Evolutionary conservation across 2,797 vertebrate species (phyloP).

Genomic region (Petrocephalus sullivani): DNA sequence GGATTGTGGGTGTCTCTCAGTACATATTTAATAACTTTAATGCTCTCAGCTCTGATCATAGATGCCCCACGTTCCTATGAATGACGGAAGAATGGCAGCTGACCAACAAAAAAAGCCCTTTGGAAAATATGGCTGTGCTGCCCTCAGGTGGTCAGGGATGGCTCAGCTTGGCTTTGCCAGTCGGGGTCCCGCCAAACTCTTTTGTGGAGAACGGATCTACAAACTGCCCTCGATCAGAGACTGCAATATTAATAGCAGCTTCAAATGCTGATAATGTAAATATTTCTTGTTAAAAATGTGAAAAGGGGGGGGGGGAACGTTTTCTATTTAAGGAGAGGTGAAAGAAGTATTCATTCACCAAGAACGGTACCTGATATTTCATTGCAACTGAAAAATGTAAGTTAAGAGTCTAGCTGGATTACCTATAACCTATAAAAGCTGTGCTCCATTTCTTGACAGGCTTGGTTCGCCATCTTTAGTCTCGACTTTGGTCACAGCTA

Average conservation of each 20-base stretch:
- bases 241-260: constrained; percentile 23
- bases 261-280: constrained; percentile 36
- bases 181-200: constrained; percentile 26
- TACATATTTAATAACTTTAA: not conserved
- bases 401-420: constrained; percentile 47
- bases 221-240: not conserved
- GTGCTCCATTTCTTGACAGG: not conserved
- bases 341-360: constrained; percentile 70
- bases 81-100: constrained; percentile 7
- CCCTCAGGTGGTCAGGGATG: constrained; percentile 49
- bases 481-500: not conserved
- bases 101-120: constrained; percentile 31
- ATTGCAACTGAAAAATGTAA: constrained; percentile 53
- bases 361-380: constrained; percentile 52
- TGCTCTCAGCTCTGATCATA: not conserved
- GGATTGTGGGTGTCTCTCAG: not conserved
- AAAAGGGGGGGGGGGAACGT: constrained; percentile 38
- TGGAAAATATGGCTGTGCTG: constrained; percentile 39
- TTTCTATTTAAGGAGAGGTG: constrained; percentile 66
- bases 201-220: not conserved
- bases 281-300: constrained; percentile 39
- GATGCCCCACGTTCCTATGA: not conserved
- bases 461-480: not conserved
- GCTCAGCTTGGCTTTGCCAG: constrained; percentile 13
- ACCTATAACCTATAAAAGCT: constrained; percentile 31